Evolutionary conservation across 2,113 vertebrate species (phyloP), one percentile per base, ranked within the genome.

Genomic region (Euleptes europaea): DNA sequence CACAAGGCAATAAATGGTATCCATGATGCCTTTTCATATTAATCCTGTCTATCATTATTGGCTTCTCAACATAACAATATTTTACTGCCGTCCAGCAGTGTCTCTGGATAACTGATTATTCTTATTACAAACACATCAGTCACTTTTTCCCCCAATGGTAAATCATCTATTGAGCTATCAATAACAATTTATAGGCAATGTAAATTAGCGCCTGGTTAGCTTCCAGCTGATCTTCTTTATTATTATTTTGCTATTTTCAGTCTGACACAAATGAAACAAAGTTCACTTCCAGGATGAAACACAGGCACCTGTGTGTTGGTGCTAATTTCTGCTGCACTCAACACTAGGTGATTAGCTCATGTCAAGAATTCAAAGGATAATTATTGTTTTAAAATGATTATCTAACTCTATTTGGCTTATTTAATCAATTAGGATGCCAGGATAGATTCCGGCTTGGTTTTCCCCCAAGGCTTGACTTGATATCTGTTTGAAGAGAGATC

Each of bases 151-250:
- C 49, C n/a, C 49, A 88, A 80, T 74, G 76, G 51, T 60, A 85
- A 84, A 83, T 82, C 26, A 67, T 76, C 78, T 80, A 65, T 86
- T 3, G 26, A 87, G 9, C 14, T 78, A 73, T 78, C 42, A 84
- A 21, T 85, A 83, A 85, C 84, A 83, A 85, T 87, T 84, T 83
- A 83, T 83, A 92, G 67, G 13, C 47, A 78, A 21, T 83, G 78
- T 83, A 78, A 54, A 91, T 86, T 87, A 87, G 73, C 69, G 15
- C 80, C 72, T 47, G 40, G 49, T 86, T 86, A 87, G 1, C 9
- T 83, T 89, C 57, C 82, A 78, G 65, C 72, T 82, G 85, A 44
- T 87, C 77, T 88, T 84, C 33, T 40, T 47, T 86, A 63, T 63
- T 63, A 28, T 81, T 26, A 9, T 80, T 65, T 66, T 69, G 80